Evolutionary conservation across 2,797 vertebrate species (phyloP).

Genomic region (Enteromius paludinosus): DNA sequence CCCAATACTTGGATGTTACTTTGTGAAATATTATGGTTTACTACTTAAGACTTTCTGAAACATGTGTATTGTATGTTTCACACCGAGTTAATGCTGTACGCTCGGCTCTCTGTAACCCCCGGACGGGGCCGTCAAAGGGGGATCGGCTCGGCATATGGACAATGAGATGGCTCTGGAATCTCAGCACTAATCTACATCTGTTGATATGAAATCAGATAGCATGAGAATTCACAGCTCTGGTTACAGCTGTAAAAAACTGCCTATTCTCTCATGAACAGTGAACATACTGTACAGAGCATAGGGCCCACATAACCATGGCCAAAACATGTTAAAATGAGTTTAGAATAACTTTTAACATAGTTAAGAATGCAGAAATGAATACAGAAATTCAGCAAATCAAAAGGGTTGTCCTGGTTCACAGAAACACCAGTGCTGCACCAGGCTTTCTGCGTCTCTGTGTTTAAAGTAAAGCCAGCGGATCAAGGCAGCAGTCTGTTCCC

Average conservation of each 20-base stretch:
- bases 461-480: slow-evolving; percentile 50
- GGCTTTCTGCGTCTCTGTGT: background rate
- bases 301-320: background rate
- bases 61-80: background rate
- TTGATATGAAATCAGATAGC: slow-evolving; percentile 52
- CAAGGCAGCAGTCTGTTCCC: slow-evolving; percentile 51
- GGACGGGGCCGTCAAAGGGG: background rate
- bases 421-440: slow-evolving; percentile 18
- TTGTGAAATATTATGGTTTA: background rate
- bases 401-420: background rate
- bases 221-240: slow-evolving; percentile 45
- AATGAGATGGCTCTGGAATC: slow-evolving; percentile 66
- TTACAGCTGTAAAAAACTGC: slow-evolving; percentile 51
- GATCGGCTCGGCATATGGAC: slow-evolving; percentile 61
- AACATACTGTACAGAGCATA: background rate
- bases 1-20: background rate
- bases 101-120: background rate
- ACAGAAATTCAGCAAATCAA: background rate
- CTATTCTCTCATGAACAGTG: slow-evolving; percentile 6
- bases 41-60: background rate
- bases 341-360: background rate
- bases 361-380: background rate
- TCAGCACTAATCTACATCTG: slow-evolving; percentile 60
- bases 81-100: background rate
- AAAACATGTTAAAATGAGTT: slow-evolving; percentile 4